phyloP scores from a whole-genome alignment of 2,888 invertebrate species.

The Lasioglossum villosulum region DNA sequence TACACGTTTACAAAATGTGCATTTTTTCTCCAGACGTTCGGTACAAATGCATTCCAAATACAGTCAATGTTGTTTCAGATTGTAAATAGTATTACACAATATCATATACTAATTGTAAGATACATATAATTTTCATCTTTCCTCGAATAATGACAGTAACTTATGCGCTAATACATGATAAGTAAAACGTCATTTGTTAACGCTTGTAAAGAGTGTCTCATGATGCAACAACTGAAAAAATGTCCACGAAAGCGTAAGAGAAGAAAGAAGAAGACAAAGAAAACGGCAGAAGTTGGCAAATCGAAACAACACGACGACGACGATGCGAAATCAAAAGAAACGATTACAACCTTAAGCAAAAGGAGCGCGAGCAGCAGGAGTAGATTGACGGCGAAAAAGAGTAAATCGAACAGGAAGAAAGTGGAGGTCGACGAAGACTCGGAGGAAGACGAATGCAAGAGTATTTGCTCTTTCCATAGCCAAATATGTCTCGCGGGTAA shows the following conservation, averaged over 20 bases:
- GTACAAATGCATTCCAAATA: not conserved
- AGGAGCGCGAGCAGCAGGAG: not conserved
- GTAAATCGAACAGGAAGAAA: constrained; percentile 16
- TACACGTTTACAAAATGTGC: not conserved
- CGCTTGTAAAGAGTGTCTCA: not conserved
- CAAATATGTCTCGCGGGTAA: constrained; percentile 73
- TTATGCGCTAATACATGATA: not conserved
- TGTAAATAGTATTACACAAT: not conserved
- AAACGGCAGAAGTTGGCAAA: not conserved
- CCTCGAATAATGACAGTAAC: not conserved
- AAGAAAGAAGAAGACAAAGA: not conserved
- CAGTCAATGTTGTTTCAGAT: not conserved
- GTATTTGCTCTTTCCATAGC: constrained; percentile 76
- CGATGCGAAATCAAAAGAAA: not conserved
- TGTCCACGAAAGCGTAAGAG: not conserved
- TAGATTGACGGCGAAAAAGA: constrained; percentile 8
- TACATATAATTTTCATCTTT: not conserved
- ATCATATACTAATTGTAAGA: not conserved
- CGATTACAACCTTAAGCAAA: not conserved
- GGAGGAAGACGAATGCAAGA: constrained; percentile 56
- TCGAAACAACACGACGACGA: not conserved
- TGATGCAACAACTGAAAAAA: not conserved
- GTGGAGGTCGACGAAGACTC: not conserved
- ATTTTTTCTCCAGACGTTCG: not conserved
- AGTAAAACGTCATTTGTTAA: not conserved